A percentile compares a stretch with the other conserved stretches of the same genome.
Conservation (phyloP, 2,113 vertebrate species). For the Recurvirostra avosetta region DNA sequence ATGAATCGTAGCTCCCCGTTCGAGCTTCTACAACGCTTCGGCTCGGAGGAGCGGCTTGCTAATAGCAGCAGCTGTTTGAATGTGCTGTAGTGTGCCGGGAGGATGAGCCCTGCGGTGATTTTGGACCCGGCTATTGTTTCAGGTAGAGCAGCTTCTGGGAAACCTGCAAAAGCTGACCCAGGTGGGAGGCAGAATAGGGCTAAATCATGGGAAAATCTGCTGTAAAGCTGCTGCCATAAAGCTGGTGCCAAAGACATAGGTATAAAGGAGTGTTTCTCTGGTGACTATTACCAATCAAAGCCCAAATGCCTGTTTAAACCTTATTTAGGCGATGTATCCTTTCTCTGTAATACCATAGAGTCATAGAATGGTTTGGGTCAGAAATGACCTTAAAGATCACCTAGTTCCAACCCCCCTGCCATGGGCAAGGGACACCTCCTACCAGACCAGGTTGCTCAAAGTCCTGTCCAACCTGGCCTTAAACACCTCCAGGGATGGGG, state of each 20-base stretch:
- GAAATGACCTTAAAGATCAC: too few relatives aligned
- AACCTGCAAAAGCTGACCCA: not conserved
- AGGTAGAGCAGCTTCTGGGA: not conserved
- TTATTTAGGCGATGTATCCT: rapidly evolving
- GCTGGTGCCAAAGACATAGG: not conserved
- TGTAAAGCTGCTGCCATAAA: not conserved
- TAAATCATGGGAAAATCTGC: not conserved
- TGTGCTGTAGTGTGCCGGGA: rapidly evolving
- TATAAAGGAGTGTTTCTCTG: not conserved
- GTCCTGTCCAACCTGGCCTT: too few relatives aligned
- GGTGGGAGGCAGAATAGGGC: not conserved
- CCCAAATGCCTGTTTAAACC: not conserved
- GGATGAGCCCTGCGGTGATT: not conserved
- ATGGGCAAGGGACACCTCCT: too few relatives aligned
- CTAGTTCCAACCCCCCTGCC: too few relatives aligned
- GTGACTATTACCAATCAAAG: not conserved
- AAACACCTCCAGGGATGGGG: too few relatives aligned
- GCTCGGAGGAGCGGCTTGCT: not conserved
- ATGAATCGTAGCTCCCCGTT: not conserved
- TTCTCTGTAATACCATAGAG: not conserved
- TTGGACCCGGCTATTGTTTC: not conserved
- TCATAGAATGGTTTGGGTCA: too few relatives aligned
- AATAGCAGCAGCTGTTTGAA: not conserved
- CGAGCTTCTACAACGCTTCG: not conserved
- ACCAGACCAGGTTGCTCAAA: too few relatives aligned